Percentiles rank a stretch among this genome's conserved stretches.
Evolutionary conservation across 1,140 invertebrate species (phyloP).

Genomic region (Platyscapa corneri): DNA sequence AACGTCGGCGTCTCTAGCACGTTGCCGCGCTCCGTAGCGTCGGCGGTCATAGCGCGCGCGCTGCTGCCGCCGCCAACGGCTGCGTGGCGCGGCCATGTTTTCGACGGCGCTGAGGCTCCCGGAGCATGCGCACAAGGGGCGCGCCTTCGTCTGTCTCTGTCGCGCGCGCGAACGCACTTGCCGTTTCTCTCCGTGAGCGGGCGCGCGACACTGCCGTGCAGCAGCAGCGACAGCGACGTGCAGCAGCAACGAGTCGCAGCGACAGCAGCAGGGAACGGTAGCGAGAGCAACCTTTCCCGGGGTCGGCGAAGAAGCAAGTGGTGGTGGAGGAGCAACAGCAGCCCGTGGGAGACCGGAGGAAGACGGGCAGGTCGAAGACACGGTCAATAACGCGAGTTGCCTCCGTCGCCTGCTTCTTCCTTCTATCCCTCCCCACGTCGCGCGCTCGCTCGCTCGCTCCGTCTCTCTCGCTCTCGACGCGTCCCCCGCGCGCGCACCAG

Average conservation of each 20-base stretch:
- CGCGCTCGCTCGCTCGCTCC: neutral
- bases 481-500: conserved; percentile 1
- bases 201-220: conserved; percentile 15
- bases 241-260: neutral
- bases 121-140: neutral
- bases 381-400: conserved; percentile 6
- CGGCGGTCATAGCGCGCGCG: neutral
- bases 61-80: neutral
- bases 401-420: neutral
- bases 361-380: conserved; percentile 9
- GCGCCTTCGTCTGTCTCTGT: conserved; percentile 11
- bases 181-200: conserved; percentile 2
- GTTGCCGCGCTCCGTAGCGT: neutral
- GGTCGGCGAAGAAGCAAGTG: neutral
- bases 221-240: neutral
- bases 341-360: neutral
- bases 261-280: neutral
- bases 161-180: neutral
- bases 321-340: neutral
- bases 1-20: neutral
- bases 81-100: conserved; percentile 8
- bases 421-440: neutral
- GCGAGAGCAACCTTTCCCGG: too few relatives aligned
- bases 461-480: neutral
- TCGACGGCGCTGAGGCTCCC: neutral